Conservation (phyloP, 2,797 vertebrate genomes). For the Falco naumanni region DNA sequence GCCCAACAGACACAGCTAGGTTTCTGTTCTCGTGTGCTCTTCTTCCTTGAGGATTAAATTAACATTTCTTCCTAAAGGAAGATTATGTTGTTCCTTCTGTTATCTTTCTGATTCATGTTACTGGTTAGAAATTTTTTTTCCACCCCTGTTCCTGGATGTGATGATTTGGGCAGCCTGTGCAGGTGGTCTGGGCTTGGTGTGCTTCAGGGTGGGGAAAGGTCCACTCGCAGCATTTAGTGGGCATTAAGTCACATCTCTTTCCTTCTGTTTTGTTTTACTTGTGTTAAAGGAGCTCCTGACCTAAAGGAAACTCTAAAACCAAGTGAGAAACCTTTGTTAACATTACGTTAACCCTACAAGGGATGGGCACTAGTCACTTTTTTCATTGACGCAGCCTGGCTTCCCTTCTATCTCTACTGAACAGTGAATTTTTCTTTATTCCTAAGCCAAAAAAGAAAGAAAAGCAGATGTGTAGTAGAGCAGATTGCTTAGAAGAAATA, state of each 20-base stretch:
- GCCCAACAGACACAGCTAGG: neutral
- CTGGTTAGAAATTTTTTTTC: neutral
- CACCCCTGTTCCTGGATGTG: neutral
- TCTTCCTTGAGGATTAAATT: neutral
- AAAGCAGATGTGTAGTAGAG: neutral
- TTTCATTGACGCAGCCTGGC: neutral
- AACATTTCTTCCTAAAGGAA: neutral
- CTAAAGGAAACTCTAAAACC: neutral
- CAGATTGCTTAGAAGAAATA: neutral
- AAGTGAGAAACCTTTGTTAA: neutral
- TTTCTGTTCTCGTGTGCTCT: neutral
- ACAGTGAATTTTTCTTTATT: neutral
- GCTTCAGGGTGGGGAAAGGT: too few relatives aligned
- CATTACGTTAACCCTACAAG: neutral
- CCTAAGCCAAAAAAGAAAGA: neutral
- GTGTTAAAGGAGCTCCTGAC: neutral
- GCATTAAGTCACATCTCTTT: neutral
- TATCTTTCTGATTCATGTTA: neutral
- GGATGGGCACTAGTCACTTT: too few relatives aligned
- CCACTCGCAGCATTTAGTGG: neutral
- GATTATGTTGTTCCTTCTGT: neutral
- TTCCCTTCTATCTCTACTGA: neutral
- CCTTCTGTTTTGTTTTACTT: neutral
- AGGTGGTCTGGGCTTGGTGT: neutral
- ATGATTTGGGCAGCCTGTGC: neutral